These are phyloP conservation scores for Anoplolepis gracilipes DNA, from an alignment of 1,140 invertebrate genomes.

Conservation along the genomic window DNA sequence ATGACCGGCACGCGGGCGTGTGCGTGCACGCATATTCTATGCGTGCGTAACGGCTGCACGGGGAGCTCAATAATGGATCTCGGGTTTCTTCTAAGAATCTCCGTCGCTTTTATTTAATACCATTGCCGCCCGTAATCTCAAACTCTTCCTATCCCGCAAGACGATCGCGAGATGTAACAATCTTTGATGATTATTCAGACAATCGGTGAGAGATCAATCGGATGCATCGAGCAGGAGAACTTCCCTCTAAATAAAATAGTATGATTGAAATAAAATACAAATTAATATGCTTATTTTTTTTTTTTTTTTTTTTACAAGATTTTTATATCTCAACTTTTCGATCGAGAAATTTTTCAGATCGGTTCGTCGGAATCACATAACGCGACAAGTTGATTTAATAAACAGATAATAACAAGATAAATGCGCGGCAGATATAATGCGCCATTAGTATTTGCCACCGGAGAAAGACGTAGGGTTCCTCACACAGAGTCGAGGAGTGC, in stretches of 20 bases:
- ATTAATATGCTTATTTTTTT: too few species aligned
- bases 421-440: constrained; percentile 9
- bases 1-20: neutral
- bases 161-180: neutral
- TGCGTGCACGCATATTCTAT: constrained; percentile 9
- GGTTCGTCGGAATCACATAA: neutral
- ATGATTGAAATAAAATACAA: too few species aligned
- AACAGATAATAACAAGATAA: constrained; percentile 16
- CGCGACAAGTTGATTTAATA: constrained; percentile 6
- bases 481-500: constrained; percentile 68
- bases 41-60: constrained; percentile 41
- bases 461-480: constrained; percentile 40
- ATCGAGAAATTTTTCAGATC: neutral
- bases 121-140: constrained; percentile 2
- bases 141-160: constrained; percentile 17
- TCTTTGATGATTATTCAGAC: constrained; percentile 1
- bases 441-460: constrained; percentile 31
- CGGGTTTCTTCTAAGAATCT: constrained; percentile 76
- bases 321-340: neutral
- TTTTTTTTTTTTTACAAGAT: neutral
- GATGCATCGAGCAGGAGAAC: neutral
- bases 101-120: constrained; percentile 44
- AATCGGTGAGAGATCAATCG: neutral
- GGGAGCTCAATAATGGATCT: constrained; percentile 60
- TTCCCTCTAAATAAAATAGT: too few species aligned